A percentile compares a stretch with the other conserved stretches of the same genome.
Evolutionary conservation across 2,888 invertebrate genomes (phyloP).

Genomic region (Lucinisca nassula): DNA sequence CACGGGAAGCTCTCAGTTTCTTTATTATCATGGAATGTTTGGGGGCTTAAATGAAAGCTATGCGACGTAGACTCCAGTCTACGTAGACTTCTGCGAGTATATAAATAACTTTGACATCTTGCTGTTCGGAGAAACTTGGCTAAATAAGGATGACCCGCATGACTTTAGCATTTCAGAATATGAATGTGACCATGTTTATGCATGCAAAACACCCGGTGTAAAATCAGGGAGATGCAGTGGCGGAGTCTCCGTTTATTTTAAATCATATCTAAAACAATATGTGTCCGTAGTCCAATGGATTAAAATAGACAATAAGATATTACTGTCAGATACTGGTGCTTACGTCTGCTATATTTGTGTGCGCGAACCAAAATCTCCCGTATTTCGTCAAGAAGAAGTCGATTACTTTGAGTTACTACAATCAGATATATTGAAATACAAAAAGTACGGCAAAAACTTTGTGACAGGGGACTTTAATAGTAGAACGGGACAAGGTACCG

Average conservation of each 20-base stretch:
- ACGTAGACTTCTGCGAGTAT: not conserved
- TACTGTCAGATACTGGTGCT: not conserved
- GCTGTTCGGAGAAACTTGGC: not conserved
- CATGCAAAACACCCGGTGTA: not conserved
- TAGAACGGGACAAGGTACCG: not conserved
- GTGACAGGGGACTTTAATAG: constrained; percentile 13
- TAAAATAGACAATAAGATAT: not conserved
- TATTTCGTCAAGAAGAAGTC: not conserved
- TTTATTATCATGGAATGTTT: not conserved
- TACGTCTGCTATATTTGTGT: not conserved
- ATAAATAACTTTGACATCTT: not conserved
- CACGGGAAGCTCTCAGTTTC: not conserved
- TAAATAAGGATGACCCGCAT: not conserved
- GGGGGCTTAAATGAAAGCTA: not conserved
- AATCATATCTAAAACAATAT: not conserved
- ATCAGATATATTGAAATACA: not conserved
- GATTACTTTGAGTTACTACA: constrained; percentile 8
- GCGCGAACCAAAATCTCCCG: not conserved
- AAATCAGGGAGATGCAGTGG: not conserved
- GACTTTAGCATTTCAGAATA: not conserved
- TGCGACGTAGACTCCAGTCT: too few species aligned
- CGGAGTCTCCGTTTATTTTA: not conserved
- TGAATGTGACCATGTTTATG: not conserved
- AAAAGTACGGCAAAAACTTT: not conserved
- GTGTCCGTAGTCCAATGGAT: not conserved